Base-by-base conservation (phyloP, 2,113 vertebrate species). In the Cyrtonyx montezumae region DNA sequence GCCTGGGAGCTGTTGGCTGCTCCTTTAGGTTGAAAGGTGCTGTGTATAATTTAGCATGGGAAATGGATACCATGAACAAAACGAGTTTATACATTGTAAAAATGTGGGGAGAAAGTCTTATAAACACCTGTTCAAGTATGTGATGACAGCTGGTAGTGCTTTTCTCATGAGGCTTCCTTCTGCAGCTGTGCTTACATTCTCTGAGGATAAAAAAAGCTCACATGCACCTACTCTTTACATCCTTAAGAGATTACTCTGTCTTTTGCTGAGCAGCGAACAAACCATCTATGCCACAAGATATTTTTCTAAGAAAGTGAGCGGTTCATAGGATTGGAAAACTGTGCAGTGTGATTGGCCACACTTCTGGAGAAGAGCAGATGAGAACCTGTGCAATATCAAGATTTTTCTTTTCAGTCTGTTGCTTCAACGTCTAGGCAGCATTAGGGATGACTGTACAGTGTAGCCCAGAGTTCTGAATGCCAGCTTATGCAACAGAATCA, bases 101-200 rank as follows among this genome's bases (percentile, higher is more conserved):
- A 90, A 61, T 79, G 45, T 88, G 93, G 63, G 67, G 76, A 88
- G 80, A 63, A 85, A 86, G 89, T 93, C 82, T 68, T 94, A 65
- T 79, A 96, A 96, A 96, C 97, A 98, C 97, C 97, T 98, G 97
- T 95, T 94, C 67, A 82, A 79, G 91, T 66, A 69, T 79, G 90
- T 13, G 46, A 90, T 95, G 95, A 92, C 96, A 97, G 97, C 97
- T 96, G 96, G 87, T 43, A 79, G 69, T 66, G 55, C 88, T 96
- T 91, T 89, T 28, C 37, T 77, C 67, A 80, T 94, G 79, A 93
- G 92, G 71, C 71, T 92, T 93, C 76, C 63, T n/a, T 58, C 25
- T 65, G 89, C 98, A 98, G 97, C 97, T 98, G 97, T 96, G 97
- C 96, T 96, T 88, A 61, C 46, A 79, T 92, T 95, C 88, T 93